Base-by-base conservation (phyloP, 2,888 invertebrate species). In the Plemyria rubiginata region DNA sequence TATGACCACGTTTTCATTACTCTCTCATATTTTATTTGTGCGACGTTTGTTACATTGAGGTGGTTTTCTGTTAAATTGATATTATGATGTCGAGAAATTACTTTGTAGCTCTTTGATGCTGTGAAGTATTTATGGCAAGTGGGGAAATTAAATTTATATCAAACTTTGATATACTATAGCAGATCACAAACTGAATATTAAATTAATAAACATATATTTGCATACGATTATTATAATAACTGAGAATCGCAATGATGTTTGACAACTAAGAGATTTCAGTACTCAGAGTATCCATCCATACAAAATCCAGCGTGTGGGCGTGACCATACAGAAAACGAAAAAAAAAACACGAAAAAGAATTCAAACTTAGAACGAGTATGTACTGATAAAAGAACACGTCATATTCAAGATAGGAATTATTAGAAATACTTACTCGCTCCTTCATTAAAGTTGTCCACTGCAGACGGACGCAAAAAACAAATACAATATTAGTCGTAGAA, bases 361-460 rank as follows among this genome's bases (percentile, higher is more conserved):
- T 22, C 22, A 22, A 2, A 3, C 22, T 22, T 22, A 1, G 22
- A 3, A n/a, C n/a, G n/a, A n/a, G n/a, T n/a, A n/a, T n/a, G 22
- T 22, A 22, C 22, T 22, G 22, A 22, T 22, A 3, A 22, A 2
- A 22, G 22, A 22, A 22, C n/a, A n/a, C n/a, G n/a, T 2, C 22
- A 22, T 1, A 22, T 22, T 22, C 22, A 22, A 22, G 3, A 38
- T 4, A 22, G 7, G n/a, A 38, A 55, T 29, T n/a, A n/a, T 29
- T n/a, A n/a, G n/a, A 22, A 48, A 32, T 55, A 95, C 95, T 95
- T 93, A 95, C 95, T 95, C 88, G 95, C 94, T 87, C 95, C 95
- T 94, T 95, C 96, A 94, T 95, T 95, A 82, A 95, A 92, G 78
- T 95, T 95, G 94, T 96, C 96, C 94, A 95, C 96, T 96, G 94